Conservation (phyloP, 1,140 invertebrate species). For the Bombus polaris region DNA sequence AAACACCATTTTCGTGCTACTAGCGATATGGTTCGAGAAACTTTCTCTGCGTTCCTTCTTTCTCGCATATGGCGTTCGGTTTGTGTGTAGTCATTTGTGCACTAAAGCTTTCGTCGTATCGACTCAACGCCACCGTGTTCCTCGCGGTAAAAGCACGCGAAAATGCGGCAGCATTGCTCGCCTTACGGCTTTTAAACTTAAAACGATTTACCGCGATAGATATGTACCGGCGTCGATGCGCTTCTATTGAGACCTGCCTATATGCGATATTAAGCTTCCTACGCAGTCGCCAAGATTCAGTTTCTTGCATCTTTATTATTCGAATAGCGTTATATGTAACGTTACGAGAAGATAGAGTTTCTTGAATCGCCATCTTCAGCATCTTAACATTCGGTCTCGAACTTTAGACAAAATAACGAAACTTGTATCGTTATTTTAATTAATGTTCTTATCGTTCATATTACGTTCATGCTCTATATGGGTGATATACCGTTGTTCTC, state of each 20-base stretch:
- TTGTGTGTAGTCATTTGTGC: conserved; percentile 9
- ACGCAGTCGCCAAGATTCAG: no score
- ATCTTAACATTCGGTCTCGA: no score
- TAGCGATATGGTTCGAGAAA: neutral
- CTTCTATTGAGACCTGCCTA: neutral
- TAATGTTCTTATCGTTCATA: no score
- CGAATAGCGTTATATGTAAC: neutral
- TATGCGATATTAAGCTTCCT: neutral
- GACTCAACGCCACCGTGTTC: neutral
- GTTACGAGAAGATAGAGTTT: no score
- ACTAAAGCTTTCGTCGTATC: conserved; percentile 9
- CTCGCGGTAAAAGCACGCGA: conserved; percentile 21
- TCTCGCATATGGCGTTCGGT: conserved; percentile 1
- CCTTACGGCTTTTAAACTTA: conserved; percentile 30
- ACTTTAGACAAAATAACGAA: no score
- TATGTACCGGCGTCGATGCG: neutral
- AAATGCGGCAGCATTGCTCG: neutral
- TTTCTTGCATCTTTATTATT: neutral
- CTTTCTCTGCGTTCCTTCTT: neutral
- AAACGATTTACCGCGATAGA: conserved; percentile 19
- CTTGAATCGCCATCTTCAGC: no score
- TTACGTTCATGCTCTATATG: no score
- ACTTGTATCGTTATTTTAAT: no score
- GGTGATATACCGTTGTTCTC: no score
- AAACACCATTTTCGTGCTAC: neutral